Percentiles rank a stretch among this genome's conserved stretches.
Conservation (phyloP, 2,797 vertebrate species). For the Valencia hispanica region DNA sequence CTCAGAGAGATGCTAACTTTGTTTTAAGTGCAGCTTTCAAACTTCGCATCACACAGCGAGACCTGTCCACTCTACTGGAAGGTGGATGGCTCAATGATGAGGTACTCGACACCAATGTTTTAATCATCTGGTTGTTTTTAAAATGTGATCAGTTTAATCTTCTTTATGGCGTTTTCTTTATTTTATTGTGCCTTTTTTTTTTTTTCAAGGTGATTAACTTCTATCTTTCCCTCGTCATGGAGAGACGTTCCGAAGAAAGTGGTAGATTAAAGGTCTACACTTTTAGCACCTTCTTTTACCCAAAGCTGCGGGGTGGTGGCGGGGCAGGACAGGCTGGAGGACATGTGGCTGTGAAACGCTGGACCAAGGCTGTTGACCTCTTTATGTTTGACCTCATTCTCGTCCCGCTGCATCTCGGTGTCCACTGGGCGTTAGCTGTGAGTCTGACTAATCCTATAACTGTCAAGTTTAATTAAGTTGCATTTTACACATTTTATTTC, state of each 20-base stretch:
- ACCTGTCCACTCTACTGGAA: constrained; percentile 87
- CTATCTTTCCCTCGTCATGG: constrained; percentile 90
- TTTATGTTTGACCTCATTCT: constrained; percentile 89
- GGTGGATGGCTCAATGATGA: constrained; percentile 92
- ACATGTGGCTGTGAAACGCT: constrained; percentile 86
- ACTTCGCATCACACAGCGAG: constrained; percentile 88
- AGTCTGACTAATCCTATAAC: constrained; percentile 64
- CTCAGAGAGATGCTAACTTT: constrained; percentile 80
- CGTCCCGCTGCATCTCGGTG: constrained; percentile 88
- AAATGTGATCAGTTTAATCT: too few relatives aligned
- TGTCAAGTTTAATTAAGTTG: neutral
- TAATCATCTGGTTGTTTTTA: too few relatives aligned
- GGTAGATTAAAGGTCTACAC: constrained; percentile 82
- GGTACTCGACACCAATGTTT: too few relatives aligned
- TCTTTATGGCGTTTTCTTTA: too few relatives aligned
- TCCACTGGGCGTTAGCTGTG: constrained; percentile 90
- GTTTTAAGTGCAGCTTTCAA: constrained; percentile 91
- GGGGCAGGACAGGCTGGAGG: constrained; percentile 74
- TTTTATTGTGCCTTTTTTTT: constrained; percentile 20
- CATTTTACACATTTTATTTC: too few relatives aligned
- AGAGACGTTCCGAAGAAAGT: constrained; percentile 78
- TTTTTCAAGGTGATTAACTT: constrained; percentile 89
- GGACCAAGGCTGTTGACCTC: constrained; percentile 91
- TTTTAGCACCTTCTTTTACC: constrained; percentile 94
- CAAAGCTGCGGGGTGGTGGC: constrained; percentile 83